Percentiles rank a stretch among this genome's conserved stretches.
Conservation (phyloP, 2,888 invertebrate genomes). For the Drosophila monieri region DNA sequence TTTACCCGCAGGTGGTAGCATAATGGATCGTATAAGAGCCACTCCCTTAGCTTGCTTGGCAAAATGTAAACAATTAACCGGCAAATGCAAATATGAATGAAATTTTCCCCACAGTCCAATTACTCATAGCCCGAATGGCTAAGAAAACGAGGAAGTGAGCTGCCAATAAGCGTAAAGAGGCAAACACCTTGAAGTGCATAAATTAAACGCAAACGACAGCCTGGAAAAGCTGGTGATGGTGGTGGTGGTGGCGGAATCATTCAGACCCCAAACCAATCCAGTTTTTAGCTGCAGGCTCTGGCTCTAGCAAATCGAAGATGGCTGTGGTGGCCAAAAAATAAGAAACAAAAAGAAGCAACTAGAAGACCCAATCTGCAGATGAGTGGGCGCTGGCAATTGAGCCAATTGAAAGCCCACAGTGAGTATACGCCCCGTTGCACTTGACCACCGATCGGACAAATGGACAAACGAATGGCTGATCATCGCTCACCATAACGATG, state of each 20-base stretch:
- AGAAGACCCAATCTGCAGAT: slow-evolving; percentile 16
- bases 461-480: neutral
- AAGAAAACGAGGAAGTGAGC: slow-evolving; percentile 33
- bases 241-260: neutral
- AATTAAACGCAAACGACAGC: slow-evolving; percentile 37
- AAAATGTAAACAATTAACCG: slow-evolving; percentile 40
- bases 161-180: slow-evolving; percentile 50
- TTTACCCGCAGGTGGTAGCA: slow-evolving; percentile 13
- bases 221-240: slow-evolving; percentile 20
- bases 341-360: neutral
- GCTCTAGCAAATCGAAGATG: slow-evolving; percentile 31
- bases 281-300: slow-evolving; percentile 29
- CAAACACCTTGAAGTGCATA: slow-evolving; percentile 51
- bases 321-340: slow-evolving; percentile 14
- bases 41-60: slow-evolving; percentile 37
- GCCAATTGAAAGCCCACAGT: slow-evolving; percentile 38
- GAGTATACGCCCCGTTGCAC: slow-evolving; percentile 45
- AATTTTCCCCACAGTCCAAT: slow-evolving; percentile 23
- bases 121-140: slow-evolving; percentile 16
- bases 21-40: slow-evolving; percentile 22
- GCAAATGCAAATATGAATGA: slow-evolving; percentile 38
- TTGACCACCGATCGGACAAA: slow-evolving; percentile 7
- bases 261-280: slow-evolving; percentile 22
- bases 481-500: slow-evolving; percentile 9
- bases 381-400: slow-evolving; percentile 45